These are phyloP conservation scores for Cephus spinipes DNA, from an alignment of 2,888 invertebrate species.

Conservation along the genomic window DNA sequence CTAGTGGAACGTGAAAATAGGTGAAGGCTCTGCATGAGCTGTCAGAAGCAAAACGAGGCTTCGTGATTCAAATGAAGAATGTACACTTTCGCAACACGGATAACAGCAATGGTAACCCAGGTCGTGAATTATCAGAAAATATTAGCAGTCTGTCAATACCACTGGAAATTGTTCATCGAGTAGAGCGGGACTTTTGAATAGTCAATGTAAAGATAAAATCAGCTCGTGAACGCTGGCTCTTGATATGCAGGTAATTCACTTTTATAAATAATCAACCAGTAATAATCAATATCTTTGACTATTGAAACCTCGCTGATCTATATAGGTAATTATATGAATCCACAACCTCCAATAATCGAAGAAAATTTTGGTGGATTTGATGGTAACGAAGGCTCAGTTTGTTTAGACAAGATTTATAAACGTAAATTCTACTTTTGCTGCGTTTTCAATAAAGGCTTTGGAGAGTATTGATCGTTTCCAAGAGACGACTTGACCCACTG, in stretches of 20 bases:
- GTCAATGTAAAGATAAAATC: neutral
- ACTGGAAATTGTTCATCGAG: neutral
- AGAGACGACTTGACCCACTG: no score
- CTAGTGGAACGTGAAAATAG: neutral
- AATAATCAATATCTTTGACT: neutral
- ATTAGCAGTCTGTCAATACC: neutral
- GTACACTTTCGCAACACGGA: neutral
- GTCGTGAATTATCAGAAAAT: neutral
- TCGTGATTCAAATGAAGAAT: neutral
- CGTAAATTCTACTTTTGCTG: no score
- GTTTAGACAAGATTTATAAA: neutral
- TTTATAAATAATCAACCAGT: no score
- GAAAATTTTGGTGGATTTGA: neutral
- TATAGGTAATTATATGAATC: neutral
- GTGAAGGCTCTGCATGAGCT: neutral
- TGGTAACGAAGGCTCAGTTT: neutral
- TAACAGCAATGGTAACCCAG: neutral
- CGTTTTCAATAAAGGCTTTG: no score
- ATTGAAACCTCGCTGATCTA: neutral
- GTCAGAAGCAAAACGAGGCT: neutral
- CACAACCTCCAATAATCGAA: neutral
- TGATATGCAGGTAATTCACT: neutral
- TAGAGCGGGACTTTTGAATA: neutral
- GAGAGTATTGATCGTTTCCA: no score
- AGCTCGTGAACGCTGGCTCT: neutral